Base-by-base conservation (phyloP, 1,140 invertebrate genomes). In the Homarus americanus region DNA sequence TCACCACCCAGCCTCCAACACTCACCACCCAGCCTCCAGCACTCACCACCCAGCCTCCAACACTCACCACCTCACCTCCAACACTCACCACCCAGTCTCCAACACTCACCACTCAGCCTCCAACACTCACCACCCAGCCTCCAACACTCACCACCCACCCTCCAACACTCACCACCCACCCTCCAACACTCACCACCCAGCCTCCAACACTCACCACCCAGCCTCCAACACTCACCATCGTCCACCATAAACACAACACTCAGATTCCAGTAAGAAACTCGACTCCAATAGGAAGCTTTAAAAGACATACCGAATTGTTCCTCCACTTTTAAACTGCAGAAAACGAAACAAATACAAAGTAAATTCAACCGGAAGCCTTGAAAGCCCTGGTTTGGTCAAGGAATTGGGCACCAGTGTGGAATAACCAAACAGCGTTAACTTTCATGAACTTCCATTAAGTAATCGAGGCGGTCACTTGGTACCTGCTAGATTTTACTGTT, bases 321-420 rank as follows among this genome's bases (percentile, higher is more conserved):
- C 63, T 32, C n/a, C 63, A 69, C 63, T 69, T 69, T 69, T 28
- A 69, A 69, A 69, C 63, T 69, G n/a, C n/a, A 32, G n/a, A 32
- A 69, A 28, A 1, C 4, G 63, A 28, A 28, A 32, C 63, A 32
- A 69, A 69, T 69, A 24, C 28, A 69, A 28, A 69, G 63, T 7
- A 69, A 69, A 69, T 69, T 69, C 63, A 69, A 32, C n/a, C 4
- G 63, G 63, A 69, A 28, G 63, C n/a, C 63, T 69, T 69, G n/a
- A 69, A 32, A 69, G 63, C 63, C 12, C 63, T 69, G 5, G 63
- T 69, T 69, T 28, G 63, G 63, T 69, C 63, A 69, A n/a, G 63
- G 63, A 69, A 69, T 69, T 69, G 63, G 4, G 63, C 7, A 7
- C 63, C 24, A 63, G 58, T 20, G 58, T 20, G 58, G 63, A 32